Evolutionary conservation across 2,888 invertebrate genomes (phyloP), one percentile per base, ranked within the genome.

Genomic region (Mamestra brassicae): DNA sequence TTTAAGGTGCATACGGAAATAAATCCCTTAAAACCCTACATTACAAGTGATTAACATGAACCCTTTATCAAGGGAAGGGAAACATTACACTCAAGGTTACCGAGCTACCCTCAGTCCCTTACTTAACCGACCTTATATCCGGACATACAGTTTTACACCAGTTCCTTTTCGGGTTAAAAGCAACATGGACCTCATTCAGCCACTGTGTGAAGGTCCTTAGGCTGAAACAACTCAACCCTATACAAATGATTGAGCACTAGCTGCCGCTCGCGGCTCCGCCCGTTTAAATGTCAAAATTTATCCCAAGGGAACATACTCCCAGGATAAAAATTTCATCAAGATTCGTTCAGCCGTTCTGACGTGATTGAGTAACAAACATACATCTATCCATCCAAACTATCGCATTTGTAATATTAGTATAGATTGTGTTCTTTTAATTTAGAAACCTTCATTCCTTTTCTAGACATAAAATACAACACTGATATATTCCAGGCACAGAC

Each of bases 381-480:
- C 60, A 65, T 69, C 63, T 26, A 26, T 26, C 26, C 26, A 26
- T 26, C 26, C 26, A 26, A 26, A 26, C 26, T 1, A 26, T 26
- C 26, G 26, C 26, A 26, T 26, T 26, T 26, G 1, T 26, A 26
- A 26, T 26, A 26, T 26, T 26, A 26, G 26, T 26, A 26, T 26
- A 26, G 26, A 26, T 57, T 76, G 67, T 73, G 68, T 71, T 69
- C 66, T 71, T 74, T 74, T 70, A 66, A 61, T 76, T 76, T 52
- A 34, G 17, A 52, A 72, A 61, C 45, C 67, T 76, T 73, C 58
- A 36, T 65, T 60, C 71, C 70, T 79, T 78, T 69, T 52, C 36
- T 42, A 36, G 42, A 68, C 67, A 80, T 63, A 78, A 66, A 75
- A 72, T 55, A 63, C 50, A 55, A 26, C 45, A 34, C 17, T 47